Conservation (phyloP, 2,888 invertebrate genomes). For the Corbicula japonica region DNA sequence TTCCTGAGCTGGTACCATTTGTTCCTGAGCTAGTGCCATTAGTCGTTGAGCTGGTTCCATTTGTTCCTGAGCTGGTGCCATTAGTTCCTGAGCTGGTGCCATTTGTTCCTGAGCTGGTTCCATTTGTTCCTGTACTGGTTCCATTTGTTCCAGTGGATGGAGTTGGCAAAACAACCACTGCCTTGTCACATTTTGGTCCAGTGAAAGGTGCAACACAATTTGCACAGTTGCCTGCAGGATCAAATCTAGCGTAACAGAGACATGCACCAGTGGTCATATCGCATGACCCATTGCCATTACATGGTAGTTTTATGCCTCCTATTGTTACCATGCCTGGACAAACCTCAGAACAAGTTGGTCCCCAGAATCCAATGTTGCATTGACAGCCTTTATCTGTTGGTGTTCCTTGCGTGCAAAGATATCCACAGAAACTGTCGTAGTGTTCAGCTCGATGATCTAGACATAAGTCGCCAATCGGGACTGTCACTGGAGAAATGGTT, state of each 20-base stretch:
- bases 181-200: slow-evolving; percentile 64
- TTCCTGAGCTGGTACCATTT: too few species aligned
- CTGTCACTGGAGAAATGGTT: slow-evolving; percentile 46
- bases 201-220: slow-evolving; percentile 51
- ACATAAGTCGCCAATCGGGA: slow-evolving; percentile 65
- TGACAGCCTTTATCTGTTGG: slow-evolving; percentile 48
- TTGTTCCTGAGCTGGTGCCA: background rate
- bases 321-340: slow-evolving; percentile 52
- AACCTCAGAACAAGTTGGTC: slow-evolving; percentile 59
- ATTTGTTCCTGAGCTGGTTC: background rate
- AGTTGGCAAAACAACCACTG: slow-evolving; percentile 16
- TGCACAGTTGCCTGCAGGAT: slow-evolving; percentile 33
- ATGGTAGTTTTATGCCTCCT: too few species aligned
- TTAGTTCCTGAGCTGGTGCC: background rate
- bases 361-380: slow-evolving; percentile 66
- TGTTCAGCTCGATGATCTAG: slow-evolving; percentile 53
- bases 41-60: background rate
- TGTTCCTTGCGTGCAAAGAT: slow-evolving; percentile 55
- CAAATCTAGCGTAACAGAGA: slow-evolving; percentile 46
- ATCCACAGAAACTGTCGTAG: slow-evolving; percentile 64
- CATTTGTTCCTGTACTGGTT: background rate
- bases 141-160: slow-evolving; percentile 16
- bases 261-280: slow-evolving; percentile 61
- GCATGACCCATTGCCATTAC: slow-evolving; percentile 55
- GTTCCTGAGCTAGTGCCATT: background rate